Evolutionary conservation across 2,797 vertebrate genomes (phyloP), one percentile per base, ranked within the genome.

Genomic region (Enteromius fasciolatus): DNA sequence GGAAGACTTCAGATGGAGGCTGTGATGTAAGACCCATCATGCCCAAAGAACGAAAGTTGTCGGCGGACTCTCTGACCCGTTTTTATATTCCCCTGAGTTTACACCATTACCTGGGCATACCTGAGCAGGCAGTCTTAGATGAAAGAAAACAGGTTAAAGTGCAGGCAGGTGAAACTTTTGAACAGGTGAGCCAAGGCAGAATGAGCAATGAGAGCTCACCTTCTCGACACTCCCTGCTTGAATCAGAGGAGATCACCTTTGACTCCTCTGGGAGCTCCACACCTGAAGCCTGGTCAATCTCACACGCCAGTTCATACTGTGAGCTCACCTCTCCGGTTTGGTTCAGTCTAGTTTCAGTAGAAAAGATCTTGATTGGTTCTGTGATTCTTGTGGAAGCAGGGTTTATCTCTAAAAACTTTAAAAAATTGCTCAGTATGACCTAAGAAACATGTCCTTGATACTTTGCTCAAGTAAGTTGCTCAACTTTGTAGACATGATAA

Each of bases 281-380:
- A 36, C 77, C 88, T 66, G 81, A 78, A 74, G 67, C 87, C 36
- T 78, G 85, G 87, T 90, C 85, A 81, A 83, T 90, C 83, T 81
- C 89, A 84, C 78, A 85, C 85, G 85, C 89, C 89, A 90, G 88
- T 92, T 89, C 90, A 90, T 84, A 81, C 88, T 92, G 93, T 94
- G 91, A 93, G 93, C 88, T 84, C 64, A 12, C 57, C 39, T 83
- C 75, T 84, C 44, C 72, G 41, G 78, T 77, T 78, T 75, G 46
- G 61, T 76, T 23, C 44, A 74, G n/a, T 83, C 66, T 69, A 36
- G 50, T 31, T 52, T 80, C 7, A 57, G 36, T 80, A 84, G 63
- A 80, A 80, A 46, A 28, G 5, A 7, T 33, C 12, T 48, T 82
- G 54, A 82, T 86, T 79, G 8, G 20, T 75, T 59, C 12, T 46